These are phyloP conservation scores for Lithophane socia DNA, from an alignment of 2,888 invertebrate species.

Conservation along the genomic window DNA sequence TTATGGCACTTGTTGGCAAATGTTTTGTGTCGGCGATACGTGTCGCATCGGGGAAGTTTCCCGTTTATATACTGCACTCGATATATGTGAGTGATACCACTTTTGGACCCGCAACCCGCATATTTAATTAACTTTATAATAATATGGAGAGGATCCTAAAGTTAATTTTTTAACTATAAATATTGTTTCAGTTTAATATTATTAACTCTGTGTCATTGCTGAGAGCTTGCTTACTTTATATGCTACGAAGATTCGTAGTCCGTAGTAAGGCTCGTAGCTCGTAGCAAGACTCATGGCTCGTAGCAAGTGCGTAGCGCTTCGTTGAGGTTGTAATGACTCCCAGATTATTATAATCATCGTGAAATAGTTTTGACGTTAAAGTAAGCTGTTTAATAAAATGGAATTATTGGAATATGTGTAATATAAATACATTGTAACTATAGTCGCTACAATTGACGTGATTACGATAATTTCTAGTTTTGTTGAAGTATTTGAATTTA, in stretches of 20 bases:
- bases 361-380: background rate
- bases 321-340: background rate
- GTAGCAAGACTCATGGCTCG: background rate
- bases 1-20: constrained; percentile 64
- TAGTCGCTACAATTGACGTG: background rate
- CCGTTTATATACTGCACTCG: constrained; percentile 16
- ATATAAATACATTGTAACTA: background rate
- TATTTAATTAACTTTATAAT: background rate
- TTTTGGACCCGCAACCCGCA: no score
- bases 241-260: background rate
- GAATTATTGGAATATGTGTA: background rate
- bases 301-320: constrained; percentile 5
- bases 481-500: background rate
- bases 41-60: constrained; percentile 37
- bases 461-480: background rate
- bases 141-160: background rate
- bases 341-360: background rate
- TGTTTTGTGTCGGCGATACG: constrained; percentile 46
- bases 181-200: background rate
- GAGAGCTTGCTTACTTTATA: background rate
- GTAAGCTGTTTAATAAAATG: no score
- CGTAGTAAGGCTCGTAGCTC: constrained; percentile 1
- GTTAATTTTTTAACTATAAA: no score
- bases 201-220: background rate
- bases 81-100: constrained; percentile 17